Base-by-base conservation (phyloP, 2,797 vertebrate species). In the Phalloptychus januarius region DNA sequence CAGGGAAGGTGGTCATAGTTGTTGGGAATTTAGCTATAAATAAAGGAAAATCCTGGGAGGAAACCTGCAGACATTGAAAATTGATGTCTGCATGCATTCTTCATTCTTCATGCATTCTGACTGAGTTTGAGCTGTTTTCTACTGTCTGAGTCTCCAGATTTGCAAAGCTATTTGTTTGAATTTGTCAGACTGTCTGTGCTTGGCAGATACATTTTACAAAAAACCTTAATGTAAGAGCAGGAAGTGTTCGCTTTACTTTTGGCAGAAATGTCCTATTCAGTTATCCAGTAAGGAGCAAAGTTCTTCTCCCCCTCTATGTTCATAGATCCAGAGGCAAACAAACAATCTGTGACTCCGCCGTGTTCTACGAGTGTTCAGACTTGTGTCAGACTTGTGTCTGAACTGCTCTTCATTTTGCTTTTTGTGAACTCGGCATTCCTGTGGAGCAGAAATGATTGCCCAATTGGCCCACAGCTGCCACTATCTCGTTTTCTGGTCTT, bases 181-280 rank as follows among this genome's bases (percentile, higher is more conserved):
- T 58, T 58, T 58, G 15, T 33, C 28, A 61, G 15, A 61, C 42
- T 74, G 48, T 45, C 31, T 56, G 15, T 74, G 20, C 69, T 77
- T 71, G 7, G 28, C 58, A 36, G 44, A 36, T 70, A 58, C 11
- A 75, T 61, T 61, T 61, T 33, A 16, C 15, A 33, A 65, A 1
- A 12, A 48, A 72, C 46, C 73, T 56, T 13, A 79, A 72, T 13
- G 63, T 42, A 54, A 12, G 81, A 69, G 75, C 78, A 79, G 86
- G 81, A 89, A 84, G 75, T 54, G 45, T 75, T 78, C 52, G 71
- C 72, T 61, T 82, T 88, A 79, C 76, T 81, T 88, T 83, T 80
- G 72, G 72, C 28, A 38, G 81, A 77, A 71, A 75, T 65, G 90
- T 88, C 83, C 87, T 84, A 76, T 79, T 71, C 25, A 61, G 20